Evolutionary conservation across 2,113 vertebrate species (phyloP).

Genomic region (Struthidea cinerea): DNA sequence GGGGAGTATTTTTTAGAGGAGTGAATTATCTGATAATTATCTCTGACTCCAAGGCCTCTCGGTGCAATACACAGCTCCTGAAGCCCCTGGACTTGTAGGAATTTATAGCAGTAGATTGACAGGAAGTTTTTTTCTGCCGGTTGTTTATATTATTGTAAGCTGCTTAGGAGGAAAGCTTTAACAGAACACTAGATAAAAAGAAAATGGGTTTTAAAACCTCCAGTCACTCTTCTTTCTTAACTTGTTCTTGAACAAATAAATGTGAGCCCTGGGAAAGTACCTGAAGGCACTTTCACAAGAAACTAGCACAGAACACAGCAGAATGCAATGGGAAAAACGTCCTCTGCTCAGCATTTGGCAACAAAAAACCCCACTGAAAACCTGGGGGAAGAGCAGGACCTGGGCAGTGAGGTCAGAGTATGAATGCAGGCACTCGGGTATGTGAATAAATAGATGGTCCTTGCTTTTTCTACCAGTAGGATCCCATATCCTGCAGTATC

Average conservation of each 20-base stretch:
- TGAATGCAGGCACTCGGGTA: background rate
- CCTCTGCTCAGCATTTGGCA: background rate
- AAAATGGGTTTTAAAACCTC: slow-evolving; percentile 62
- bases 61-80: slow-evolving; percentile 43
- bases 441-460: background rate
- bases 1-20: slow-evolving; percentile 10
- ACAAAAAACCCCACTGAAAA: background rate
- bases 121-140: slow-evolving; percentile 48
- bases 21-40: slow-evolving; percentile 58
- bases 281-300: slow-evolving; percentile 17
- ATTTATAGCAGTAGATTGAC: slow-evolving; percentile 51
- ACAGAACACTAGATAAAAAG: slow-evolving; percentile 57
- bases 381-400: background rate
- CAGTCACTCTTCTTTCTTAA: slow-evolving; percentile 51
- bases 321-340: background rate
- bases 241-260: slow-evolving; percentile 54
- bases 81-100: slow-evolving; percentile 43
- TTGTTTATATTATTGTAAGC: slow-evolving; percentile 67
- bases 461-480: background rate
- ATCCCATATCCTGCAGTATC: background rate
- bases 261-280: background rate
- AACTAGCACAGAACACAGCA: background rate
- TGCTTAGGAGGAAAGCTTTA: slow-evolving; percentile 61
- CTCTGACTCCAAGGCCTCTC: slow-evolving; percentile 24
- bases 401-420: background rate